These are phyloP conservation scores for Lamprologus lemairii DNA, from an alignment of 2,113 vertebrate species.

Conservation along the genomic window DNA sequence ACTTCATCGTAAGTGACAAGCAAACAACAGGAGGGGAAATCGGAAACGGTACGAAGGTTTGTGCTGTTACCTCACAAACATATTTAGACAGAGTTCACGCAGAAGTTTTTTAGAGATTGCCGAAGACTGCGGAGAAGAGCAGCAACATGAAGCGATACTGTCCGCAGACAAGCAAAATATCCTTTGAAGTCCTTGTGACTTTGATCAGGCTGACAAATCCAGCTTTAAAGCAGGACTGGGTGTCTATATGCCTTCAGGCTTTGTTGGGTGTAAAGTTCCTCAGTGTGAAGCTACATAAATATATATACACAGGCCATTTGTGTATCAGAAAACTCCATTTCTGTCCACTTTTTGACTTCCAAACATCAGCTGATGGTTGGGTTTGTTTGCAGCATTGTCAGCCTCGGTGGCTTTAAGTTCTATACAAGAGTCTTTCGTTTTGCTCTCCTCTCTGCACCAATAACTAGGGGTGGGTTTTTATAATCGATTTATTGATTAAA, in stretches of 20 bases:
- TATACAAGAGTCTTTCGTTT: neutral
- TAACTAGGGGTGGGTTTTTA: neutral
- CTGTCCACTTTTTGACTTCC: neutral
- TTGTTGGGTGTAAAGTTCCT: constrained; percentile 24
- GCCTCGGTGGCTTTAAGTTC: neutral
- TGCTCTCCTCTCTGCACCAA: neutral
- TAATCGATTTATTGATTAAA: too few species aligned
- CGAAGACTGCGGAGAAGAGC: constrained; percentile 1
- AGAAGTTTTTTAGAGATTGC: constrained; percentile 6
- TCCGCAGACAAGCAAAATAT: constrained; percentile 38
- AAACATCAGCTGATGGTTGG: neutral
- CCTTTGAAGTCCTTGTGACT: constrained; percentile 52
- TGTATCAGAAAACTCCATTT: neutral
- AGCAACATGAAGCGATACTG: constrained; percentile 13
- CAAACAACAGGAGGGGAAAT: neutral
- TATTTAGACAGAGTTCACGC: neutral
- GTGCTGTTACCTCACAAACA: neutral
- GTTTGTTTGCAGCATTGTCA: neutral
- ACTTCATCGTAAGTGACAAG: neutral
- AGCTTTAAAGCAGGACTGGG: constrained; percentile 22
- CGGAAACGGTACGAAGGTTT: neutral
- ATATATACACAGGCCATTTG: neutral
- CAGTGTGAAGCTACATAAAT: constrained; percentile 2
- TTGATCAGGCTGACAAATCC: constrained; percentile 63
- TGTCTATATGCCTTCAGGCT: constrained; percentile 32